These are phyloP conservation scores for Ephialtes manifestator DNA, from an alignment of 2,888 invertebrate genomes.

Conservation along the genomic window DNA sequence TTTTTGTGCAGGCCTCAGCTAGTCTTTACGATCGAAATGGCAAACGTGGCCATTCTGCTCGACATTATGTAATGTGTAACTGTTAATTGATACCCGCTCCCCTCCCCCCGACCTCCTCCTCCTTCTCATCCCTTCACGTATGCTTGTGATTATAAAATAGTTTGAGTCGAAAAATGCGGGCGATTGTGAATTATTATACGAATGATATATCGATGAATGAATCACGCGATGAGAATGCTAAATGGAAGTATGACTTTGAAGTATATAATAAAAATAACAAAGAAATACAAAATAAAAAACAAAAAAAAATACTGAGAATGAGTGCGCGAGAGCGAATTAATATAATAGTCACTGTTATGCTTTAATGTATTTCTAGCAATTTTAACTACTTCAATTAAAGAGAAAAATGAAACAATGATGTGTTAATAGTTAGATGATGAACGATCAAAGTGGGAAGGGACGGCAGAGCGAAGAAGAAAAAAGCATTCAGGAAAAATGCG, in stretches of 20 bases:
- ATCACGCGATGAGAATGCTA: slow-evolving; percentile 53
- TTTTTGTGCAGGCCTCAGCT: slow-evolving; percentile 84
- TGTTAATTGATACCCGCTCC: slow-evolving; percentile 75
- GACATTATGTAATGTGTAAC: slow-evolving; percentile 78
- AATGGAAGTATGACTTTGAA: slow-evolving; percentile 31
- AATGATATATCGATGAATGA: slow-evolving; percentile 60
- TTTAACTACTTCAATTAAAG: slow-evolving; percentile 81
- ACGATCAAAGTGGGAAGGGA: neutral
- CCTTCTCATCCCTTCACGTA: slow-evolving; percentile 12
- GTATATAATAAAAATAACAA: slow-evolving; percentile 38
- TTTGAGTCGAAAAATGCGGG: slow-evolving; percentile 45
- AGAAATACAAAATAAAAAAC: slow-evolving; percentile 20
- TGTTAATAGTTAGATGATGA: slow-evolving; percentile 60
- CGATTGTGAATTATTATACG: slow-evolving; percentile 61
- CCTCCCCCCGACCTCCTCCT: neutral
- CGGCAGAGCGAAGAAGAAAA: slow-evolving; percentile 30
- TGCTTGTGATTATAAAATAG: slow-evolving; percentile 64
- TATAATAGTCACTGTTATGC: slow-evolving; percentile 84
- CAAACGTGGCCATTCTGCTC: slow-evolving; percentile 80
- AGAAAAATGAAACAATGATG: slow-evolving; percentile 69
- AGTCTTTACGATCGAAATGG: slow-evolving; percentile 83
- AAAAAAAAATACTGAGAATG: slow-evolving; percentile 70
- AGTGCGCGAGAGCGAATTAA: slow-evolving; percentile 73
- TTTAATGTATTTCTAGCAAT: slow-evolving; percentile 84
- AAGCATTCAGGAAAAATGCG: slow-evolving; percentile 60